Evolutionary conservation across 2,888 invertebrate genomes (phyloP), one percentile per base, ranked within the genome.

Genomic region (Meiosimyza platycephala): DNA sequence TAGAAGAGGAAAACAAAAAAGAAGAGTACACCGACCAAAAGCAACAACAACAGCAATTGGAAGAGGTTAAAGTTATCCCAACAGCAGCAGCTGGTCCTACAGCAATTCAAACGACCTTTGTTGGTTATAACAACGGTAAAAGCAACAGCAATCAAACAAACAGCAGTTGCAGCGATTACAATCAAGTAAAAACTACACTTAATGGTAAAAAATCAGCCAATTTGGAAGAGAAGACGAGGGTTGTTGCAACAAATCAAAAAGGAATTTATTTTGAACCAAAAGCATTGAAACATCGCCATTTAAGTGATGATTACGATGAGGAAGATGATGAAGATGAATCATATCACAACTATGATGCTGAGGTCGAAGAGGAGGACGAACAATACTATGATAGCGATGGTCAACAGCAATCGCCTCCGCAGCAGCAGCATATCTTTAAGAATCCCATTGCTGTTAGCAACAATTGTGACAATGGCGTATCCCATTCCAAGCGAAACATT

Each of bases 41-140:
- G 62, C 60, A 48, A 12, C 16, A 71, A 68, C 51, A 57, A 18
- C 22, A 63, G 48, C 68, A 57, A 47, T 18, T 22, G 3, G 13
- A 74, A 50, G 65, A 69, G 28, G 55, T 73, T 72, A 55, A 72
- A 75, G 63, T 51, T 71, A 57, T 59, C 51, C 22, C 15, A 63
- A 57, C 18, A 75, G 68, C 28, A 28, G 74, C 78, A 77, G 78
- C 78, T 79, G 79, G 79, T 80, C 74, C 74, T 78, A 78, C 82
- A 80, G 80, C 83, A 83, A 84, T 79, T 78, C 83, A 81, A 82
- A 82, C 83, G 82, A 83, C 82, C 81, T 82, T 82, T 83, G 82
- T 81, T 76, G 79, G 78, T 74, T 77, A 71, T 67, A 77, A 50
- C 77, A 75, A 75, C 74, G 71, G 28, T 55, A 63, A 65, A 54